phyloP scores from a whole-genome alignment of 2,888 invertebrate genomes.

The Omphaloscelis lunosa region DNA sequence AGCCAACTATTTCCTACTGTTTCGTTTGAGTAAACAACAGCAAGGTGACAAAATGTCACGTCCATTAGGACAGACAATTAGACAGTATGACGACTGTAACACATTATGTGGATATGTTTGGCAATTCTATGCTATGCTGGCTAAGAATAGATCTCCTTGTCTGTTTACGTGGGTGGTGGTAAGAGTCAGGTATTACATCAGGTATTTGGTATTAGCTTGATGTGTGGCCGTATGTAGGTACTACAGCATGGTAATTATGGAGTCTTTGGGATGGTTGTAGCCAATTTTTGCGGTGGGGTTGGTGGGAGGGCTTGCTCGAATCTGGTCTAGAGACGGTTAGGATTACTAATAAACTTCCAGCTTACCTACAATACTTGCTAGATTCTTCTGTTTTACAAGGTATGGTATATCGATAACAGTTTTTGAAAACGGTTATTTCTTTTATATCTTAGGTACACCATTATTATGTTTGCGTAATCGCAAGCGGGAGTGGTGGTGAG shows the following conservation, averaged over 20 bases:
- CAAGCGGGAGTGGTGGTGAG: no score
- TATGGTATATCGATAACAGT: not conserved
- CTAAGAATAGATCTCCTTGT: constrained; percentile 37
- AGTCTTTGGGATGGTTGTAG: not conserved
- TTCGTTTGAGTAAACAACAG: constrained; percentile 27
- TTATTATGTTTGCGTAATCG: no score
- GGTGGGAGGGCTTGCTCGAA: not conserved
- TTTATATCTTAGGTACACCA: no score
- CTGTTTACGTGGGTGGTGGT: constrained; percentile 34
- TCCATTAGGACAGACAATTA: constrained; percentile 8
- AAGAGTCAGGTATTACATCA: constrained; percentile 32
- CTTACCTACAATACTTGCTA: not conserved
- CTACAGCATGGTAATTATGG: not conserved
- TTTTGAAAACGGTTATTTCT: not conserved
- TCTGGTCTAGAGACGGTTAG: no score
- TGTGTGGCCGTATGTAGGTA: no score
- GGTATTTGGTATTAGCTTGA: no score
- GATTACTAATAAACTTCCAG: no score
- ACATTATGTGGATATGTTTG: constrained; percentile 32
- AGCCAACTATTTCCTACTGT: constrained; percentile 12
- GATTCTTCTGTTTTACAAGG: no score
- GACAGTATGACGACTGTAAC: constrained; percentile 23
- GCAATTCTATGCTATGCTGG: constrained; percentile 29
- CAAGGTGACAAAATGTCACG: constrained; percentile 31
- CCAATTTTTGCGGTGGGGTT: not conserved